Evolutionary conservation across 2,888 invertebrate species (phyloP), one percentile per base, ranked within the genome.

Genomic region (Melipona beecheii): DNA sequence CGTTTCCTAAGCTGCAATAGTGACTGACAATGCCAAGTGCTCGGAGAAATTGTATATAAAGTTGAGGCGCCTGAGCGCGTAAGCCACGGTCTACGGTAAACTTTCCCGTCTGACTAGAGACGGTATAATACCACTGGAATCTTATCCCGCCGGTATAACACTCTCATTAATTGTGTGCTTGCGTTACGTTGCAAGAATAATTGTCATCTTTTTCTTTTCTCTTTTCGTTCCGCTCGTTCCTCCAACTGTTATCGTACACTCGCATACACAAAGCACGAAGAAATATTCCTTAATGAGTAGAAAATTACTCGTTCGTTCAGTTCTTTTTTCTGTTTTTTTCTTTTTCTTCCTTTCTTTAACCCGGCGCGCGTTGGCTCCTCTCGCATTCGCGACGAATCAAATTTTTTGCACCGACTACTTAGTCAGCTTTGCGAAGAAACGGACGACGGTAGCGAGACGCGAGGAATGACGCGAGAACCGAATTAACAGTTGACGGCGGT

Each of bases 61-160:
- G 66, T 82, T 79, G 54, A 2, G 17, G 27, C 72, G 76, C 74
- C 74, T 31, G 27, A n/a, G 27, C 52, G 52, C 24, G 31, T 49
- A 70, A 43, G 58, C 36, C 60, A 31, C 50, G 17, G 27, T 11
- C 27, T 43, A 24, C 17, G 69, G 3, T 17, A 19, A 66, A 80
- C 74, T 83, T 69, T 68, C 71, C 50, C 54, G 82, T 54, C 70
- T 60, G 75, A 60, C 80, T 65, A 70, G 50, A 36, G 50, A 64
- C 31, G 56, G 50, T 27, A 31, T 50, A 17, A 68, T 76, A 83
- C 75, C 27, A 75, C 75, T 76, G 62, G 50, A 62, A 83, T 75
- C 50, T 62, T 24, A 15, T 60, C 19, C 17, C 56, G 36, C 17
- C n/a, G 52, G 2, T 15, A 64, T 21, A 27, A 54, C 52, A 31